Evolutionary conservation across 2,888 invertebrate genomes (phyloP), one percentile per base, ranked within the genome.

Genomic region (Rotaria sp.): DNA sequence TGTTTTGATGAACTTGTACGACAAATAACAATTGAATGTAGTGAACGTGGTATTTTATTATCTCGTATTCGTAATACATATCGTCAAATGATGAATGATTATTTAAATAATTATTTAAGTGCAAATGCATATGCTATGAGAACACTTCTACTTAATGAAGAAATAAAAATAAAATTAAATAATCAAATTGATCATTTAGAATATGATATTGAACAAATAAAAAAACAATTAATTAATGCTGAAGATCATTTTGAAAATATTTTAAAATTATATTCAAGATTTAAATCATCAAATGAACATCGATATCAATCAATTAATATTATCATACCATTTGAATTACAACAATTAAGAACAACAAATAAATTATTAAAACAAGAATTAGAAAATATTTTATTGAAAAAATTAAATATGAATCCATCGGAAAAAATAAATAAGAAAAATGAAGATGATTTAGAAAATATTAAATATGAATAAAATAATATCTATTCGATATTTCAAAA

Each of bases 1-100:
- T 80, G 41, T n/a, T 80, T 80, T 2, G 45, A 80, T 45, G 80
- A 80, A 80, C 41, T 80, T 80, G 35, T 80, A n/a, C 80, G 80
- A 45, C 80, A 80, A 45, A 18, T 80, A 45, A 45, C 80, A n/a
- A 80, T 80, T n/a, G 80, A 80, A 80, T 80, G 80, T 13, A 45
- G 80, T 26, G 80, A 80, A n/a, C 80, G 80, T 41, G 80, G 80
- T 26, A 80, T 80, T n/a, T 45, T 80, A 80, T 45, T 80, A 80
- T 41, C 80, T n/a, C 41, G 80, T 45, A 26, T 80, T 80, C 45
- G 80, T 45, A 15, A 80, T 80, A 45, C 41, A 11, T 80, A 45
- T 80, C 80, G 41, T 26, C 80, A 45, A 80, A 26, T 80, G 13
- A 80, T 80, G n/a, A 80, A 45, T 10, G 3, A 26, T 26, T 80